Base-by-base conservation (phyloP, 2,113 vertebrate genomes). In the Syngnathus scovelli region DNA sequence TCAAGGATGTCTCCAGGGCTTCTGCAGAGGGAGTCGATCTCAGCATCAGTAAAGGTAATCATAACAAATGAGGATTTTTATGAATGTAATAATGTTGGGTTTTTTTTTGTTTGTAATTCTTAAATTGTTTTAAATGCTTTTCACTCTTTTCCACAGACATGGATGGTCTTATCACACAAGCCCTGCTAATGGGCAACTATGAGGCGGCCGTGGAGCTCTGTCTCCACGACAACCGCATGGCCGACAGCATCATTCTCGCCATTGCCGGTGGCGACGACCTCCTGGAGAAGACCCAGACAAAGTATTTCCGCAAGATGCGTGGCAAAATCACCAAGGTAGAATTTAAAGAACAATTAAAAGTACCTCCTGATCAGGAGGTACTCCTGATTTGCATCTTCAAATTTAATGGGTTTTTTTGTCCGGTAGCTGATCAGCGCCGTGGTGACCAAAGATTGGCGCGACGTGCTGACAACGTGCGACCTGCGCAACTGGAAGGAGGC, bases 401-500 rank as follows among this genome's bases (percentile, higher is more conserved):
- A 9, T 39, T 6, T 8, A 7, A 9, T 39, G 39, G 10, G 1
- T 21, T 51, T 51, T 10, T 51, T 10, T 51, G 49, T 52, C 27
- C 61, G 78, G 39, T 76, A 99, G 97, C 91, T 99, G 64, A 97
- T 99, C 83, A 95, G 94, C 70, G 96, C 96, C 1, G 97, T 99
- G 67, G 95, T 99, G 72, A 95, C 89, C 59, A 95, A 93, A 83
- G 95, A 98, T 84, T 99, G 94, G 96, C 90, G 88, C 10, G 95
- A 99, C 63, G 92, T 99, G 75, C 91, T 98, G 62, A 89, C 93
- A 81, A 96, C 94, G 0, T 99, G 96, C 71, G 93, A 98, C 33
- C 91, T 99, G 81, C 92, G 94, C 67, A 99, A 93, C 72, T 99
- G 96, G 96, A 95, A 90, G 82, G 96, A 99, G 66, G 95, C 96